These are phyloP conservation scores for Vidua macroura DNA, from an alignment of 2,113 vertebrate species.

Conservation along the genomic window DNA sequence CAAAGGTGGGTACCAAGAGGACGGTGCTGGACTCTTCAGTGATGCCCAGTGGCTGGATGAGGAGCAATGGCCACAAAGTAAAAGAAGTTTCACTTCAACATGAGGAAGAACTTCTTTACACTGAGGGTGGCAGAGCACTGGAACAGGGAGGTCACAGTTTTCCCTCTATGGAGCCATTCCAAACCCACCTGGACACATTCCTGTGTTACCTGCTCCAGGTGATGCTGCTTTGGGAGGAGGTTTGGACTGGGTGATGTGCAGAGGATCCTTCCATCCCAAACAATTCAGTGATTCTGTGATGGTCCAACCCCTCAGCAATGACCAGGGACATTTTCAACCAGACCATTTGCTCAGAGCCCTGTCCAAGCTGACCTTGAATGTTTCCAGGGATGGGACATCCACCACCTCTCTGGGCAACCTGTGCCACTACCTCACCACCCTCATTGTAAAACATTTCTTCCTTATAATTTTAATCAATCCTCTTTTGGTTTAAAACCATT, in stretches of 20 bases:
- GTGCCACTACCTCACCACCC: background rate
- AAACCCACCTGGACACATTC: background rate
- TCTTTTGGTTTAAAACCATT: background rate
- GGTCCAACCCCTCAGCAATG: too few species aligned
- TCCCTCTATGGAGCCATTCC: background rate
- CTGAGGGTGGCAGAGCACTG: background rate
- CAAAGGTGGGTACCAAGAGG: background rate
- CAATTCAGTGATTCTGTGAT: background rate
- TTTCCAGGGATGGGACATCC: background rate
- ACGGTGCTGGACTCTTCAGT: rapidly evolving
- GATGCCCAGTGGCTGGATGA: rapidly evolving
- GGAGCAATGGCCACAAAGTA: background rate
- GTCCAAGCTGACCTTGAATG: background rate
- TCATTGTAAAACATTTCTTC: background rate
- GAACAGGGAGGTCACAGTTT: background rate
- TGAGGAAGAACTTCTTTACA: background rate
- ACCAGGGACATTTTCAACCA: background rate
- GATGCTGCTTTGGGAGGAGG: background rate
- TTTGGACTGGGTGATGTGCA: background rate
- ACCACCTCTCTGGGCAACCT: background rate
- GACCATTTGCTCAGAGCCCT: background rate
- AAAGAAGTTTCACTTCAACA: background rate
- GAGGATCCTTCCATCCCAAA: background rate
- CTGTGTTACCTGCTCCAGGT: background rate
- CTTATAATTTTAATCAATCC: background rate